Conservation (phyloP, 2,113 vertebrate genomes). For the Cavia aperea region DNA sequence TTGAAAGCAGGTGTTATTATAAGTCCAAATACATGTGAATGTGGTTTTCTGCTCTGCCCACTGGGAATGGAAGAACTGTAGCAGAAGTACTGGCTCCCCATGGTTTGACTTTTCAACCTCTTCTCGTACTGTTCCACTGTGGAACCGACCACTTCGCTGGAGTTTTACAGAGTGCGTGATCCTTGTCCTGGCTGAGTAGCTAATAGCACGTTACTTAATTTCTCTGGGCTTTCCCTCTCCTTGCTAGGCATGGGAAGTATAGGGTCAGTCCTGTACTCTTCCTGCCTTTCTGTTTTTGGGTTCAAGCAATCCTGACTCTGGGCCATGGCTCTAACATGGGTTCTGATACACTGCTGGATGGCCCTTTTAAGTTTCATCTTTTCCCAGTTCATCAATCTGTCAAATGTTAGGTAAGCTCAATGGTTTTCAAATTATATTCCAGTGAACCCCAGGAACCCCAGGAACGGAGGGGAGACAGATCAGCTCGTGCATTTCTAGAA, state of each 20-base stretch:
- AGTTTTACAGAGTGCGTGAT: neutral
- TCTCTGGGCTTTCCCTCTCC: neutral
- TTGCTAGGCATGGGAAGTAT: neutral
- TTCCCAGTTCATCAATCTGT: neutral
- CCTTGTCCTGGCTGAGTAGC: neutral
- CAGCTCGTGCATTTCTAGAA: neutral
- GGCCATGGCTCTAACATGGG: neutral
- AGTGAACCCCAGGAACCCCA: neutral
- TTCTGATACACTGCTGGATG: neutral
- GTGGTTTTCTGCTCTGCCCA: neutral
- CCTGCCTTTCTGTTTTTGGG: neutral
- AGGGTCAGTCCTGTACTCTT: neutral
- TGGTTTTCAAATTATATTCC: slow-evolving; percentile 12
- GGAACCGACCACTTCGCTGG: neutral
- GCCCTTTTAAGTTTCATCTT: neutral
- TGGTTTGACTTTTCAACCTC: neutral
- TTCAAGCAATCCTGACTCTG: neutral
- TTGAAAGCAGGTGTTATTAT: slow-evolving; percentile 35
- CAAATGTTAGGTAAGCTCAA: neutral
- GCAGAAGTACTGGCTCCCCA: neutral
- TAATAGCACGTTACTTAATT: neutral
- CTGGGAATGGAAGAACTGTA: neutral
- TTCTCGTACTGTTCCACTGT: neutral
- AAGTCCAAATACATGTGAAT: neutral
- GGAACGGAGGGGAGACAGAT: neutral